These are phyloP conservation scores for Osmerus eperlanus DNA, from an alignment of 2,113 vertebrate species.

Conservation along the genomic window DNA sequence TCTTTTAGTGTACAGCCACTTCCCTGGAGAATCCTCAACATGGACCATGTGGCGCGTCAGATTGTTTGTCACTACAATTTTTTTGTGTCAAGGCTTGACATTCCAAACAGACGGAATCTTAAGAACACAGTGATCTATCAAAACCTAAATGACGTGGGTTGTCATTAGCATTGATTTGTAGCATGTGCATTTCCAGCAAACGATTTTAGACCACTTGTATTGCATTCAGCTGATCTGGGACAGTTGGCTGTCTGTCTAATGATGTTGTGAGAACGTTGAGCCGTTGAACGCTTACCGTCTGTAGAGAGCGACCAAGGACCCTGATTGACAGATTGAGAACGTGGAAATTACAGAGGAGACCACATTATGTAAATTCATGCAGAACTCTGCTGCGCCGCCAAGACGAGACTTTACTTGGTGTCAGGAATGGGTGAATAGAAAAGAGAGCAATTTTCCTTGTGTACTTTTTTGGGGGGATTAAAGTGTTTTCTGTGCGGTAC, in stretches of 20 bases:
- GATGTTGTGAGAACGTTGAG: background rate
- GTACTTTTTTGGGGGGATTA: too few relatives aligned
- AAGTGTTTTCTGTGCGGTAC: too few relatives aligned
- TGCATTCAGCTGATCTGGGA: background rate
- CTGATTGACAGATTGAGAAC: slow-evolving; percentile 64
- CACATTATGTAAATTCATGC: slow-evolving; percentile 45
- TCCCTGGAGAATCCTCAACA: too few relatives aligned
- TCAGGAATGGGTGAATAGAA: background rate
- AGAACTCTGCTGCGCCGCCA: slow-evolving; percentile 30
- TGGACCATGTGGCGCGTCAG: too few relatives aligned
- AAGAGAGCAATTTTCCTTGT: background rate
- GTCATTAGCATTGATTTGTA: background rate
- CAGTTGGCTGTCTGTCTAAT: background rate
- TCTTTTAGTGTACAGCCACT: slow-evolving; percentile 34
- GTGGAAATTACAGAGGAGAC: slow-evolving; percentile 50
- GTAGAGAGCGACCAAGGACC: background rate
- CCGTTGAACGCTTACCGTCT: background rate
- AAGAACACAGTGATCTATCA: background rate
- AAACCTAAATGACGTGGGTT: background rate
- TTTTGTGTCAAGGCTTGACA: too few relatives aligned
- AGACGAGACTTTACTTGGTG: background rate
- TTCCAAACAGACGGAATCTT: too few relatives aligned
- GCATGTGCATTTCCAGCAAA: background rate
- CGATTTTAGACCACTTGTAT: background rate
- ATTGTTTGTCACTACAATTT: too few relatives aligned